A percentile compares a stretch with the other conserved stretches of the same genome.
These are phyloP conservation scores for Danio jaintianensis DNA, from an alignment of 2,797 vertebrate species.

Conservation along the genomic window DNA sequence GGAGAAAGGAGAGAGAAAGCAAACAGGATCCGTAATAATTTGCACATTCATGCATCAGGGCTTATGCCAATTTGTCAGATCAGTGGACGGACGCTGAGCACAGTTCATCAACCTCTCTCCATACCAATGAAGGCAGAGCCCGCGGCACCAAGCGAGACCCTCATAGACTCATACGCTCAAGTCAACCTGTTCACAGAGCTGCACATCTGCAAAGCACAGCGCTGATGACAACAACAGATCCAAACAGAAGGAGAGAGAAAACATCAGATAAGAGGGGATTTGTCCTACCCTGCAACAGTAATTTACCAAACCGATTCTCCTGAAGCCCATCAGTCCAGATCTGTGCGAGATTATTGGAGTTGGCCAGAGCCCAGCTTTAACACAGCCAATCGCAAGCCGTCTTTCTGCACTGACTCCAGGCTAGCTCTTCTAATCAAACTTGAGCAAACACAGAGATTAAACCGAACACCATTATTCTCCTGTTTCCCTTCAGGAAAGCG, in stretches of 20 bases:
- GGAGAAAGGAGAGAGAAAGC: slow-evolving; percentile 37
- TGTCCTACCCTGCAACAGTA: slow-evolving; percentile 77
- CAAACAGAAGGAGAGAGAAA: slow-evolving; percentile 61
- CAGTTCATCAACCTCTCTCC: slow-evolving; percentile 31
- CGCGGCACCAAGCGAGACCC: not conserved
- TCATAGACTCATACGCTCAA: not conserved
- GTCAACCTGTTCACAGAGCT: not conserved
- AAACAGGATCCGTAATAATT: slow-evolving; percentile 48
- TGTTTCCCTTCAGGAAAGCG: slow-evolving; percentile 60
- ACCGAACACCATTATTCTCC: slow-evolving; percentile 58
- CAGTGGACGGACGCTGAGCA: slow-evolving; percentile 37
- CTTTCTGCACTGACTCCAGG: slow-evolving; percentile 18
- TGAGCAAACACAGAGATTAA: slow-evolving; percentile 52
- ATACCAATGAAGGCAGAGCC: slow-evolving; percentile 14
- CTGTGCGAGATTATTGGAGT: slow-evolving; percentile 76
- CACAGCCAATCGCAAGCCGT: slow-evolving; percentile 70
- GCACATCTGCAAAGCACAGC: slow-evolving; percentile 1
- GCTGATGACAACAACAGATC: not conserved
- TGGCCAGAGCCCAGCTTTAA: slow-evolving; percentile 72
- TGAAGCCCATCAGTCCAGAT: slow-evolving; percentile 79
- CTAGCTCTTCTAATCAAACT: slow-evolving; percentile 33
- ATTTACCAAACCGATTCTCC: slow-evolving; percentile 81
- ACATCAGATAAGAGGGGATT: slow-evolving; percentile 77
- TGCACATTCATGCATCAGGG: slow-evolving; percentile 44
- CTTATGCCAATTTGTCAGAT: slow-evolving; percentile 49